phyloP scores from a whole-genome alignment of 2,113 vertebrate genomes.

The Microtus ochrogaster region DNA sequence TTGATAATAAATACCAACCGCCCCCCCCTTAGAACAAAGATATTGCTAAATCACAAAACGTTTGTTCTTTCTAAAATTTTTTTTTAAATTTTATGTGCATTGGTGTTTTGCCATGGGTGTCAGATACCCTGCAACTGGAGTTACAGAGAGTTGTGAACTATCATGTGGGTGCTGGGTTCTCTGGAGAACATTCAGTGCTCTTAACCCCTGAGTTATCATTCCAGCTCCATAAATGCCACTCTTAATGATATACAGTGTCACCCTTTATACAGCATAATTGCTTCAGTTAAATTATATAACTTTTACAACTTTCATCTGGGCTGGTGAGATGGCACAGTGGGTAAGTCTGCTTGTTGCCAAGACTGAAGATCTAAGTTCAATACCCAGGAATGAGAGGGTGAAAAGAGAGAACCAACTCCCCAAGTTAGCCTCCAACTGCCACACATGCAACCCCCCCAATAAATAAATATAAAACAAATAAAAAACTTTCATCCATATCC shows the following conservation, averaged over 20 bases:
- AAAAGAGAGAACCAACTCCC: background rate
- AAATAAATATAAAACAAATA: background rate
- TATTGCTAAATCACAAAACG: too few species aligned
- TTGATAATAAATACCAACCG: background rate
- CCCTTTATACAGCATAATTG: background rate
- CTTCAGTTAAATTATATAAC: background rate
- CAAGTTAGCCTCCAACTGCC: too few species aligned
- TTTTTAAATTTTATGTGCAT: too few species aligned
- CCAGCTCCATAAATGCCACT: background rate
- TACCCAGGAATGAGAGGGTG: background rate
- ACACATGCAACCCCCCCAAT: rapidly evolving
- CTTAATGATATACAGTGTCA: background rate
- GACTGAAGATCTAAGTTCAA: background rate
- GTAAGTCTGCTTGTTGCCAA: background rate
- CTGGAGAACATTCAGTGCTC: too few species aligned
- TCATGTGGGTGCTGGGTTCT: too few species aligned
- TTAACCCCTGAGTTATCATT: too few species aligned
- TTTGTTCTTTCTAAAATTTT: too few species aligned
- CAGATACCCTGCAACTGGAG: too few species aligned
- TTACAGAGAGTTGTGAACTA: too few species aligned
- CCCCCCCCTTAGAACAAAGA: too few species aligned
- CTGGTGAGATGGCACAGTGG: background rate
- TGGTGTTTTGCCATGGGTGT: too few species aligned
- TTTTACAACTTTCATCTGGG: background rate
- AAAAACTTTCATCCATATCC: background rate